Conservation (phyloP, 1,140 invertebrate genomes). For the Orussus abietinus region DNA sequence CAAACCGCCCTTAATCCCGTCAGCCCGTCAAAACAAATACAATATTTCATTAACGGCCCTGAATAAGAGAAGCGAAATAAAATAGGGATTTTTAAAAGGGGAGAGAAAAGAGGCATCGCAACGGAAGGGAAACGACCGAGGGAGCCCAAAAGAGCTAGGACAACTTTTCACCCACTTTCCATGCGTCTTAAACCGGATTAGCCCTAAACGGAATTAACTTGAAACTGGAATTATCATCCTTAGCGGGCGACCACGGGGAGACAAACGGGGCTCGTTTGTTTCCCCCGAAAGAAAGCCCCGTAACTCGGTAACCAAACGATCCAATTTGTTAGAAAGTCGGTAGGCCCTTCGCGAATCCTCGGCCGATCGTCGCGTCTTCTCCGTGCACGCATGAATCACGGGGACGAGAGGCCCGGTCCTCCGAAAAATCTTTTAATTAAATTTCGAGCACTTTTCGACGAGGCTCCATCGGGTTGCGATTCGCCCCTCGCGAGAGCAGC, state of each 20-base stretch:
- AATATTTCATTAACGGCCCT: too few species aligned
- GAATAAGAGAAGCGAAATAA: too few species aligned
- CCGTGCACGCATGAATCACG: too few species aligned
- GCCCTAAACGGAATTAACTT: slow-evolving; percentile 38
- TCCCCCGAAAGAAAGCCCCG: too few species aligned
- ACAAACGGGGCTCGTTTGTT: too few species aligned
- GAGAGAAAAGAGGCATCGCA: slow-evolving; percentile 1
- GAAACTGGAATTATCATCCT: slow-evolving; percentile 30
- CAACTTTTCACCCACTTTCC: slow-evolving; percentile 36
- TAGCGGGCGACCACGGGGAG: slow-evolving; percentile 6
- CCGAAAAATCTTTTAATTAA: slow-evolving; percentile 26
- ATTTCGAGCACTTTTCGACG: slow-evolving; percentile 17
- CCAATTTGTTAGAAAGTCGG: slow-evolving; percentile 16
- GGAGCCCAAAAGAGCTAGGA: too few species aligned
- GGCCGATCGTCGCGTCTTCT: too few species aligned
- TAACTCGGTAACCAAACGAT: too few species aligned
- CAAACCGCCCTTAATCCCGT: too few species aligned
- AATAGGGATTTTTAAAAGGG: too few species aligned
- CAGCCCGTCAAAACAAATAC: too few species aligned
- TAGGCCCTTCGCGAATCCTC: slow-evolving; percentile 14
- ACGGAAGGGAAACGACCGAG: slow-evolving; percentile 20
- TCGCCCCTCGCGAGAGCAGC: neutral
- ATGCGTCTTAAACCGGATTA: slow-evolving; percentile 41
- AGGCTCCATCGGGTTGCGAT: slow-evolving; percentile 8
- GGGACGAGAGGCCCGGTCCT: too few species aligned